phyloP scores from a whole-genome alignment of 2,888 invertebrate species.

The Alsophila aescularia region DNA sequence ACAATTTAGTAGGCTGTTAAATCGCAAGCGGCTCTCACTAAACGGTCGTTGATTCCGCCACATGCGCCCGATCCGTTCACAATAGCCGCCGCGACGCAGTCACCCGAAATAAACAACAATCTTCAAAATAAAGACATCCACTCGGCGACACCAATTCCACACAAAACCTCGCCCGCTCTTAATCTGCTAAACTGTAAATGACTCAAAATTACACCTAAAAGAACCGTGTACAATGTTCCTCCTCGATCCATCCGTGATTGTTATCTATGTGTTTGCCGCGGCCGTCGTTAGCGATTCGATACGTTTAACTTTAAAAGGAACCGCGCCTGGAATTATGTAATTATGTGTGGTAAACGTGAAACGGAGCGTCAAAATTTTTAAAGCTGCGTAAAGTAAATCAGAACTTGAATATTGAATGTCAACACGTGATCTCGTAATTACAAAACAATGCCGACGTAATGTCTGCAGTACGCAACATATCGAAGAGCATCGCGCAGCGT shows the following conservation, averaged over 20 bases:
- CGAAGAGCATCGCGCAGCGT: conserved; percentile 54
- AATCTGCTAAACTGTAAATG: conserved; percentile 25
- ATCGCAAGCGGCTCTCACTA: conserved; percentile 51
- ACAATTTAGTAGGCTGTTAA: conserved; percentile 53
- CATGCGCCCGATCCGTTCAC: conserved; percentile 43
- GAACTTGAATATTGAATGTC: conserved; percentile 19
- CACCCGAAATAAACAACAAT: conserved; percentile 43
- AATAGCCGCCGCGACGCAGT: conserved; percentile 36
- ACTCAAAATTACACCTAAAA: conserved; percentile 27
- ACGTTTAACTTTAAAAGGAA: conserved; percentile 38
- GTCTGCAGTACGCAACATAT: conserved; percentile 47
- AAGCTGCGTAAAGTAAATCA: conserved; percentile 11
- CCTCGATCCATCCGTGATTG: conserved; percentile 23
- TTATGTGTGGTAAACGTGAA: conserved; percentile 19
- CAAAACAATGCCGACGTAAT: conserved; percentile 24
- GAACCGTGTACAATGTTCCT: conserved; percentile 12
- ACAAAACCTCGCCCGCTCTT: conserved; percentile 13
- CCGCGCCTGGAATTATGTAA: conserved; percentile 25
- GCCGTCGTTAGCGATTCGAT: conserved; percentile 42
- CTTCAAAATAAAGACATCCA: conserved; percentile 44
- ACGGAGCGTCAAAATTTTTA: conserved; percentile 17
- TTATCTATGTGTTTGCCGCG: conserved; percentile 35
- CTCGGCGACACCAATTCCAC: conserved; percentile 39
- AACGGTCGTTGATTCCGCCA: conserved; percentile 54
- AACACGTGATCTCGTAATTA: conserved; percentile 22